Percentiles rank a stretch among this genome's conserved stretches.
These are phyloP conservation scores for Clunio marinus DNA, from an alignment of 2,888 invertebrate genomes.

Conservation along the genomic window DNA sequence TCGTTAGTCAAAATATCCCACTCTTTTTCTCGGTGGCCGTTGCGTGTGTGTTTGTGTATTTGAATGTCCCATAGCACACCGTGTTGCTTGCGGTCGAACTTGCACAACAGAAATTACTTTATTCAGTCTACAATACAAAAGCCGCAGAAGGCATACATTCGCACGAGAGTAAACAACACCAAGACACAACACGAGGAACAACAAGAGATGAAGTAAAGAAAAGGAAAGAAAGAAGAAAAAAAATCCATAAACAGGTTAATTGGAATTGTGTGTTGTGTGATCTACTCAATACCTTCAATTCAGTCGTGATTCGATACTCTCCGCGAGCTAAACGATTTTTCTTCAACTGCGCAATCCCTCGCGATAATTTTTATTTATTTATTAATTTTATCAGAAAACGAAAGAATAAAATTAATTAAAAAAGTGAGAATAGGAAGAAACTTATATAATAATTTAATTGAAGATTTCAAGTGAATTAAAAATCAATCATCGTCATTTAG, in stretches of 20 bases:
- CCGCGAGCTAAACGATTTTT: constrained; percentile 38
- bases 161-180: not conserved
- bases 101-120: too few species aligned
- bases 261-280: constrained; percentile 38
- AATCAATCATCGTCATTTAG: not conserved
- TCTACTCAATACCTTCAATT: constrained; percentile 31
- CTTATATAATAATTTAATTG: too few species aligned
- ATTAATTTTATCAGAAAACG: too few species aligned
- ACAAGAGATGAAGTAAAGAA: constrained; percentile 25
- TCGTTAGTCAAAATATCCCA: constrained; percentile 39
- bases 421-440: too few species aligned
- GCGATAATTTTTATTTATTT: constrained; percentile 12
- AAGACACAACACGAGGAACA: not conserved
- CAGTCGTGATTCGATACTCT: constrained; percentile 38
- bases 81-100: constrained; percentile 11
- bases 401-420: too few species aligned
- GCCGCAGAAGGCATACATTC: too few species aligned
- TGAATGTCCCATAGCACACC: constrained; percentile 22
- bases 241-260: constrained; percentile 39
- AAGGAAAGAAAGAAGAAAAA: constrained; percentile 18
- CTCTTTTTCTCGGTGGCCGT: constrained; percentile 24
- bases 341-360: constrained; percentile 20
- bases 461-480: too few species aligned
- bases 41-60: constrained; percentile 7
- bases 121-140: too few species aligned